These are phyloP conservation scores for Diaperis boleti DNA, from an alignment of 2,888 invertebrate genomes.

Conservation along the genomic window DNA sequence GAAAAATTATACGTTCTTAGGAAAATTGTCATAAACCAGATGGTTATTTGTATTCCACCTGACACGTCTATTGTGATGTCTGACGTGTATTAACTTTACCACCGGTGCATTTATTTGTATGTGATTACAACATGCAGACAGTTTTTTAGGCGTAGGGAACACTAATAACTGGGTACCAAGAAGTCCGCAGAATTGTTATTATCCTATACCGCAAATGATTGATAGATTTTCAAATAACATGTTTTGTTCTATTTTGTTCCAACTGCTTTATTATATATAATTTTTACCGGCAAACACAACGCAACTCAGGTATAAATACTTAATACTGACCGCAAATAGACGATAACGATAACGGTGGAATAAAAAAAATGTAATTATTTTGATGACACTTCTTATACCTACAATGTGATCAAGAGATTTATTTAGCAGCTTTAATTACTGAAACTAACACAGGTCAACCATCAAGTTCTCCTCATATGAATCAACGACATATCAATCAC, in stretches of 20 bases:
- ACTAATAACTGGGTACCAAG: conserved; percentile 15
- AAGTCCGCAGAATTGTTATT: conserved; percentile 18
- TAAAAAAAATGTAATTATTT: conserved; percentile 15
- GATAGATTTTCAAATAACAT: conserved; percentile 22
- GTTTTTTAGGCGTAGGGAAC: conserved; percentile 13
- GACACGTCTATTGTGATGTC: not conserved
- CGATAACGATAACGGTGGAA: conserved; percentile 9
- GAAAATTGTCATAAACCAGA: not conserved
- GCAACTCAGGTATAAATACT: not conserved
- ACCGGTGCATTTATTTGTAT: not conserved
- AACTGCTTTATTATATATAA: conserved; percentile 1
- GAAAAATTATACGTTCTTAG: not conserved
- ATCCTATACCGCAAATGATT: conserved; percentile 13
- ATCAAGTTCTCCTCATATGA: too few relatives aligned
- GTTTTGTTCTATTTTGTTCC: conserved; percentile 5
- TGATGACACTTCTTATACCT: conserved; percentile 14
- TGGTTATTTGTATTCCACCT: conserved; percentile 6
- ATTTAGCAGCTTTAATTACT: too few relatives aligned
- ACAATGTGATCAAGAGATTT: too few relatives aligned
- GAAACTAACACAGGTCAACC: too few relatives aligned
- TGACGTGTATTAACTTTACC: not conserved
- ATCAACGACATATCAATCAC: too few relatives aligned
- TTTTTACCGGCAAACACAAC: conserved; percentile 1
- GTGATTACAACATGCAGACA: conserved; percentile 15
- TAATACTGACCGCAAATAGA: not conserved